phyloP scores from a whole-genome alignment of 2,797 vertebrate species.

The Mallotus villosus region DNA sequence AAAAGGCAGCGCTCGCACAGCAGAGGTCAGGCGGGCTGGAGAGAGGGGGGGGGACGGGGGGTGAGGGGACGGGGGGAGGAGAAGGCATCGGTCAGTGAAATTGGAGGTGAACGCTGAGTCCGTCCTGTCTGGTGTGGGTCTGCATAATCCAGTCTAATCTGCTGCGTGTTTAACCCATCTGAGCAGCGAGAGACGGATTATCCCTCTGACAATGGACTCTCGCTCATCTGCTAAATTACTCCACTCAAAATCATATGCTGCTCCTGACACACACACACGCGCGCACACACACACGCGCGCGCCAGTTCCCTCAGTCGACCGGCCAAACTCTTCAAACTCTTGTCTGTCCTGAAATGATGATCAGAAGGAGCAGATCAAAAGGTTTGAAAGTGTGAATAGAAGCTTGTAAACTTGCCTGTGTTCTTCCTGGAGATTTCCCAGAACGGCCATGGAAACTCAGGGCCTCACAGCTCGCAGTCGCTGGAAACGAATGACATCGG shows the following conservation, averaged over 20 bases:
- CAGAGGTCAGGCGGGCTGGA: background rate
- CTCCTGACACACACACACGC: constrained; percentile 36
- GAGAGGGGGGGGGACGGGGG: background rate
- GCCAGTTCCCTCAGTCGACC: background rate
- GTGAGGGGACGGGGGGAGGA: constrained; percentile 5
- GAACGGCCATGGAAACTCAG: too few species aligned
- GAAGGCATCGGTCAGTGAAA: background rate
- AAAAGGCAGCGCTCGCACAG: too few species aligned
- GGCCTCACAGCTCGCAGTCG: constrained; percentile 21
- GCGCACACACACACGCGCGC: constrained; percentile 12
- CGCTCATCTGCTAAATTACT: constrained; percentile 79
- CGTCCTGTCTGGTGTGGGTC: constrained; percentile 68
- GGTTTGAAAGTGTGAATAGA: background rate
- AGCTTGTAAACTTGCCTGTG: background rate
- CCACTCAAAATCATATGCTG: constrained; percentile 77
- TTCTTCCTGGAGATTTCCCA: too few species aligned
- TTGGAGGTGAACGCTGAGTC: background rate
- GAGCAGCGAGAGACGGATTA: constrained; percentile 77
- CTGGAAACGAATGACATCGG: constrained; percentile 30
- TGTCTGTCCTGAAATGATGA: background rate
- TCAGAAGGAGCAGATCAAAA: background rate
- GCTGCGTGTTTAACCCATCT: constrained; percentile 85
- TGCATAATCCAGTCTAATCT: constrained; percentile 85
- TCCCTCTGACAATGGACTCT: constrained; percentile 74
- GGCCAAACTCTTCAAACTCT: constrained; percentile 15